These are phyloP conservation scores for Gymnocypris eckloni DNA, from an alignment of 2,797 vertebrate species.

Conservation along the genomic window DNA sequence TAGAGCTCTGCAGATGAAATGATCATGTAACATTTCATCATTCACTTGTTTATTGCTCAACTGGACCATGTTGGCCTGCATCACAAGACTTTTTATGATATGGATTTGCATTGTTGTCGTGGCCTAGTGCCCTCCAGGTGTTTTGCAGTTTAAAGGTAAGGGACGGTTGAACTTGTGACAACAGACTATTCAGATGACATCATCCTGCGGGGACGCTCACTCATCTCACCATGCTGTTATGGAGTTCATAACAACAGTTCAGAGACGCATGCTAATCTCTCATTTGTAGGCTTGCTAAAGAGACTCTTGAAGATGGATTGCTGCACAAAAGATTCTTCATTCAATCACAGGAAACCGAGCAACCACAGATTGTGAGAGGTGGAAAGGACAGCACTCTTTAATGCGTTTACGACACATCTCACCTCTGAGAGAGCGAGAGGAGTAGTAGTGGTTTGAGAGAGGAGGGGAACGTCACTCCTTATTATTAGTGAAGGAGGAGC, in stretches of 20 bases:
- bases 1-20: not conserved
- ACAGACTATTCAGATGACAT: conserved; percentile 39
- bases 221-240: not conserved
- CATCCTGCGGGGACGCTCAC: conserved; percentile 42
- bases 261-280: conserved; percentile 4
- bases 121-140: not conserved
- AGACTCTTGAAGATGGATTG: not conserved
- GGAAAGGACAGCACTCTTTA: conserved; percentile 20
- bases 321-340: not conserved
- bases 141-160: not conserved
- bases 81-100: conserved; percentile 13
- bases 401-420: not conserved
- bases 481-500: conserved; percentile 59
- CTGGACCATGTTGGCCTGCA: not conserved
- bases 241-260: not conserved
- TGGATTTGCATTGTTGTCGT: not conserved
- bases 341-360: conserved; percentile 8
- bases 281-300: not conserved
- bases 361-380: conserved; percentile 20
- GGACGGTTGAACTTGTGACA: not conserved
- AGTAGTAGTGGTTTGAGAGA: conserved; percentile 47
- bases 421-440: conserved; percentile 21
- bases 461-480: conserved; percentile 48
- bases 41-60: not conserved
- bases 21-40: not conserved